These are phyloP conservation scores for Tamias sibiricus DNA, from an alignment of 2,113 vertebrate species.

Conservation along the genomic window DNA sequence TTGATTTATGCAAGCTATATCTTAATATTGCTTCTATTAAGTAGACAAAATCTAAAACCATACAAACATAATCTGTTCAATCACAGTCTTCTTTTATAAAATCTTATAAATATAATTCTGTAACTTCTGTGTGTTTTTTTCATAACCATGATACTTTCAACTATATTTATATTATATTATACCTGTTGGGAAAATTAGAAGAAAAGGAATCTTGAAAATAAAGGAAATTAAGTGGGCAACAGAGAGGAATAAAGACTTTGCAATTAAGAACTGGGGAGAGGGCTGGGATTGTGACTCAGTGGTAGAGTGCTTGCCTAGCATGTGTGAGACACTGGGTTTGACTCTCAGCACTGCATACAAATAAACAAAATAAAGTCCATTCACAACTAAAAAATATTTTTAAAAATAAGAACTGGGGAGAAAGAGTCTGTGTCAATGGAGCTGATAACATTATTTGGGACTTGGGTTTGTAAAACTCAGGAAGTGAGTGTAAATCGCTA, in stretches of 20 bases:
- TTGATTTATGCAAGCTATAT: slow-evolving; percentile 10
- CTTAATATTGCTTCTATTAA: slow-evolving; percentile 29
- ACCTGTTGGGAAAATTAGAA: neutral
- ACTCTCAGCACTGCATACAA: too few relatives aligned
- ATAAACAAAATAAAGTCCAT: too few relatives aligned
- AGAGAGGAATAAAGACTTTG: neutral
- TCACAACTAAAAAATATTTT: too few relatives aligned
- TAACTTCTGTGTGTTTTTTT: slow-evolving; percentile 19
- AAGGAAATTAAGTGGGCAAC: neutral
- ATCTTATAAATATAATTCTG: neutral
- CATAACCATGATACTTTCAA: neutral
- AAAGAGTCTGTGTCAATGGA: neutral
- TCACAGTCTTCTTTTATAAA: neutral
- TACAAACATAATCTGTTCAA: neutral
- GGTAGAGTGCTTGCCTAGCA: too few relatives aligned
- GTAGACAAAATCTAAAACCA: neutral
- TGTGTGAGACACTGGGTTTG: too few relatives aligned
- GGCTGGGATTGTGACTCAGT: too few relatives aligned
- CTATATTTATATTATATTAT: slow-evolving; percentile 36
- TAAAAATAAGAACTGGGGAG: neutral
- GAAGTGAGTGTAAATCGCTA: neutral
- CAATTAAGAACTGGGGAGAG: neutral
- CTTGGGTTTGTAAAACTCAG: neutral
- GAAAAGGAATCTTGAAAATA: neutral
- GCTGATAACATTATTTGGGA: neutral